A percentile compares a stretch with the other conserved stretches of the same genome.
phyloP scores from a whole-genome alignment of 2,113 vertebrate species.

The Podarcis cretensis region DNA sequence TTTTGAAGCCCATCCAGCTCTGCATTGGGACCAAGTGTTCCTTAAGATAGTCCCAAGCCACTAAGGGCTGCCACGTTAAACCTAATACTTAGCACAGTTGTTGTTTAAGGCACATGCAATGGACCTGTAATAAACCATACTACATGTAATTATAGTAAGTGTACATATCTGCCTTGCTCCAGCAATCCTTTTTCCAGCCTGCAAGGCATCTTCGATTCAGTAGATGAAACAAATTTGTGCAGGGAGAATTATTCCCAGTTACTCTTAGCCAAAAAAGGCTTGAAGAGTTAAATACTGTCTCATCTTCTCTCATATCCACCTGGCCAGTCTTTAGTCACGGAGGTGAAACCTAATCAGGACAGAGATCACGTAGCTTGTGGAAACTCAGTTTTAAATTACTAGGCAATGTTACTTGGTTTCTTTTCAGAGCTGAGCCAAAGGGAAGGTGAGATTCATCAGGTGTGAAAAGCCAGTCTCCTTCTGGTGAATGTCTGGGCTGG shows the following conservation, averaged over 20 bases:
- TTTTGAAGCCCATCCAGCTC: no score
- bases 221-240: background rate
- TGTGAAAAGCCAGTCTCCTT: background rate
- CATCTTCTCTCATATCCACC: slow-evolving; percentile 46
- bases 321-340: slow-evolving; percentile 46
- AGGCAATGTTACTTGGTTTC: slow-evolving; percentile 42
- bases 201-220: background rate
- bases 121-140: background rate
- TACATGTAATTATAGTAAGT: background rate
- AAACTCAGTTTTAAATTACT: slow-evolving; percentile 71
- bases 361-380: slow-evolving; percentile 62
- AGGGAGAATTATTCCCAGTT: background rate
- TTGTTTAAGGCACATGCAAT: no score
- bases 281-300: slow-evolving; percentile 8
- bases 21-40: no score
- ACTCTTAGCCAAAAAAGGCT: background rate
- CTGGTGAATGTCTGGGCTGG: background rate
- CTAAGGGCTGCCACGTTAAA: no score
- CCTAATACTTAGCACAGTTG: no score
- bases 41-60: no score
- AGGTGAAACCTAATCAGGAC: slow-evolving; percentile 61
- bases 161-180: background rate
- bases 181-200: background rate
- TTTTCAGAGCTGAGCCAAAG: slow-evolving; percentile 46
- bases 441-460: background rate